Evolutionary conservation across 2,888 invertebrate genomes (phyloP).

Genomic region (Sinohyriopsis cumingii): DNA sequence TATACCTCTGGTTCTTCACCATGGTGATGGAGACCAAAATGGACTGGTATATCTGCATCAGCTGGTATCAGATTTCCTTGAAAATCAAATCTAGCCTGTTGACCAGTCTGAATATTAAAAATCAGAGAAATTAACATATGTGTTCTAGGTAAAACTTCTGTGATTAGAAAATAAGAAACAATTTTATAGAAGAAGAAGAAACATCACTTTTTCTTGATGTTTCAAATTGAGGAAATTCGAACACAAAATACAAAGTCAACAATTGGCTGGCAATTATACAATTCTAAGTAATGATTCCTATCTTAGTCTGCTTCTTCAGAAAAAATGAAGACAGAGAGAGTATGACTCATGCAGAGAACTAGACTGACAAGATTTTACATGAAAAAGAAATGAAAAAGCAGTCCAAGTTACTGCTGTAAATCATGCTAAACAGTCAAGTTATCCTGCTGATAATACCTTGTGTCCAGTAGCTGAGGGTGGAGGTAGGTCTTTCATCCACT

Average conservation of each 20-base stretch:
- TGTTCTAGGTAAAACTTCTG: background rate
- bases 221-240: too few relatives aligned
- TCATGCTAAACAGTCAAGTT: too few relatives aligned
- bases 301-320: too few relatives aligned
- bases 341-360: too few relatives aligned
- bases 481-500: conserved; percentile 88
- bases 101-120: conserved; percentile 57
- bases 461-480: conserved; percentile 49
- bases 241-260: too few relatives aligned
- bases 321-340: too few relatives aligned
- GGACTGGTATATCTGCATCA: conserved; percentile 77
- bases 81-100: conserved; percentile 72
- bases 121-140: background rate
- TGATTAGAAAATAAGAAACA: background rate
- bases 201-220: too few relatives aligned
- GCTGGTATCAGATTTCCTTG: conserved; percentile 72
- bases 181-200: background rate
- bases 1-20: conserved; percentile 87
- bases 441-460: conserved; percentile 28
- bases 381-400: too few relatives aligned
- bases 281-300: too few relatives aligned
- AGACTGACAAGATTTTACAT: too few relatives aligned
- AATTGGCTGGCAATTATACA: too few relatives aligned
- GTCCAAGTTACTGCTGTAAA: too few relatives aligned
- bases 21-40: conserved; percentile 88